These are phyloP conservation scores for Laupala kohalensis DNA, from an alignment of 1,140 invertebrate species.

Conservation along the genomic window DNA sequence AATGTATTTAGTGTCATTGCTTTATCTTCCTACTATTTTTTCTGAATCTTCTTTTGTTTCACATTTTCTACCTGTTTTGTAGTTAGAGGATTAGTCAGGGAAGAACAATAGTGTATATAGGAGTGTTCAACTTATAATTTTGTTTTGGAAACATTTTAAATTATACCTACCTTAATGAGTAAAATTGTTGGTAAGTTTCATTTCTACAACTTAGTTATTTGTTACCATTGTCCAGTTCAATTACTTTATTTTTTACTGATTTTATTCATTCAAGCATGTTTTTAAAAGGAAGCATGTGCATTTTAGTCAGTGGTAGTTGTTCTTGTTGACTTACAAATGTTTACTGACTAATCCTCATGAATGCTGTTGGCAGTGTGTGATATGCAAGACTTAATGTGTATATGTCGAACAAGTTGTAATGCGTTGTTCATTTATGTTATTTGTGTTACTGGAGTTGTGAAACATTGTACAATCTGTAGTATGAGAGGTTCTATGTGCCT, in stretches of 20 bases:
- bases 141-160: too few species aligned
- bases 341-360: neutral
- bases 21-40: neutral
- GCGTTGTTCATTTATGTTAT: neutral
- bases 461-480: neutral
- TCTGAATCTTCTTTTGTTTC: neutral
- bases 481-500: neutral
- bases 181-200: too few species aligned
- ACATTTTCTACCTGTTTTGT: too few species aligned
- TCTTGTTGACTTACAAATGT: neutral
- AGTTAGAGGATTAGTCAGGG: neutral
- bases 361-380: neutral
- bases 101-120: too few species aligned
- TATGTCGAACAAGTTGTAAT: neutral
- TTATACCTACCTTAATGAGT: too few species aligned
- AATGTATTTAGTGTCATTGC: neutral
- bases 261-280: too few species aligned
- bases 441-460: neutral
- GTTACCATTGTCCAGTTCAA: too few species aligned
- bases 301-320: neutral
- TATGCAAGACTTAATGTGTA: neutral
- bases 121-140: too few species aligned
- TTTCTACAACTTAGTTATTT: too few species aligned
- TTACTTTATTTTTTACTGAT: too few species aligned
- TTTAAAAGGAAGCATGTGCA: too few species aligned